Percentiles rank a stretch among this genome's conserved stretches.
Evolutionary conservation across 1,140 invertebrate species (phyloP).

Genomic region (Bombus confusus): DNA sequence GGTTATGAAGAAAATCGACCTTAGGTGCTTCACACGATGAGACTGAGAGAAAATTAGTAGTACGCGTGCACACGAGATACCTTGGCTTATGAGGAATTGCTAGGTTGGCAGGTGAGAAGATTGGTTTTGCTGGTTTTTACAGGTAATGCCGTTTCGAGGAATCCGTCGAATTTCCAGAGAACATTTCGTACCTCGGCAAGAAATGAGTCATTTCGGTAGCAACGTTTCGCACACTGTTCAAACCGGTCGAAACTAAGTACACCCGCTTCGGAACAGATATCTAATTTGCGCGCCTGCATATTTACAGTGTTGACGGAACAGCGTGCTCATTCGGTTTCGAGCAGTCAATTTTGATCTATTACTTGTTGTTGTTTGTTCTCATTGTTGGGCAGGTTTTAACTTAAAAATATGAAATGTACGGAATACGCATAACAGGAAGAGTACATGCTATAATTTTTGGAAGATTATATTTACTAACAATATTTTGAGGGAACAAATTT

Average conservation of each 20-base stretch:
- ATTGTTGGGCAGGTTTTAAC: neutral
- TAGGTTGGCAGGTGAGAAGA: slow-evolving; percentile 22
- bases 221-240: slow-evolving; percentile 32
- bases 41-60: slow-evolving; percentile 56
- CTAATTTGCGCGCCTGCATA: neutral
- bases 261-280: neutral
- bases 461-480: no score
- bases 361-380: no score
- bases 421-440: neutral
- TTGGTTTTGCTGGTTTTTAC: slow-evolving; percentile 59
- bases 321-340: neutral
- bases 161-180: slow-evolving; percentile 66
- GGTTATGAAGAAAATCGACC: slow-evolving; percentile 37
- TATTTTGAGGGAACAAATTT: neutral
- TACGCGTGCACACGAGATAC: slow-evolving; percentile 29
- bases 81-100: slow-evolving; percentile 51
- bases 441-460: neutral
- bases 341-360: neutral
- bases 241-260: neutral
- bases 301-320: neutral
- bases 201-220: slow-evolving; percentile 60
- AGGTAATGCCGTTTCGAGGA: slow-evolving; percentile 50
- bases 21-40: slow-evolving; percentile 25
- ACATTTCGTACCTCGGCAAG: slow-evolving; percentile 34
- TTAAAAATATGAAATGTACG: neutral